These are phyloP conservation scores for Orthonychiurus folsomi DNA, from an alignment of 2,888 invertebrate species.

Conservation along the genomic window DNA sequence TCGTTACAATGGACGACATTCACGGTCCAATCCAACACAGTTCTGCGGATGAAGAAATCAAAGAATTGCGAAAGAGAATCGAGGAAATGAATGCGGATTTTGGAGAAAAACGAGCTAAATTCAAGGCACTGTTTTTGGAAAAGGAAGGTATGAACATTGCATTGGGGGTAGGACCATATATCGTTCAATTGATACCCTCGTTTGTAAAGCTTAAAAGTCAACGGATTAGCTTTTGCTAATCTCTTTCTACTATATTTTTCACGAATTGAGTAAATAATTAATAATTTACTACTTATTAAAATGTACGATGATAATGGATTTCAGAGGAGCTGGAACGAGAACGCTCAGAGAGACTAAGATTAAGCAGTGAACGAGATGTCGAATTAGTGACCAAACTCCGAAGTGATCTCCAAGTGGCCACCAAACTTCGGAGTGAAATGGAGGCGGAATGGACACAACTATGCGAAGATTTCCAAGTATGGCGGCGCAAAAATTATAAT, in stretches of 20 bases:
- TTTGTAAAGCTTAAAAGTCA: background rate
- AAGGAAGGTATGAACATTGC: conserved; percentile 79
- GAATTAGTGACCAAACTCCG: conserved; percentile 44
- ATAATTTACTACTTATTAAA: background rate
- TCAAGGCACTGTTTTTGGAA: conserved; percentile 85
- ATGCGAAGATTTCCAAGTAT: conserved; percentile 52
- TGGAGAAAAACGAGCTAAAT: conserved; percentile 79
- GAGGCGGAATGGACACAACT: conserved; percentile 70
- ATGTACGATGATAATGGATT: conserved; percentile 43
- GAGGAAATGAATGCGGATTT: conserved; percentile 72
- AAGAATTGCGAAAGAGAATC: conserved; percentile 51
- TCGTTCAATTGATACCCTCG: too few relatives aligned
- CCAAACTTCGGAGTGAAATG: conserved; percentile 62
- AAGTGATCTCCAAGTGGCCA: conserved; percentile 63
- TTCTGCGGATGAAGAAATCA: conserved; percentile 29
- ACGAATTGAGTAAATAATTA: conserved; percentile 2
- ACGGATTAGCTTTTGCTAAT: background rate
- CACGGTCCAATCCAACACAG: background rate
- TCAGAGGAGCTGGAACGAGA: conserved; percentile 56
- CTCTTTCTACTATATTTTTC: background rate
- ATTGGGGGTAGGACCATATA: too few relatives aligned
- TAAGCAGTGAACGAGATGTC: conserved; percentile 56
- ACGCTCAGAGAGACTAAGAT: background rate
- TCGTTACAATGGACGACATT: background rate
- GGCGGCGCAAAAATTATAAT: too few relatives aligned